Percentiles rank a stretch among this genome's conserved stretches.
These are phyloP conservation scores for Tautogolabrus adspersus DNA, from an alignment of 2,113 vertebrate species.

Conservation along the genomic window DNA sequence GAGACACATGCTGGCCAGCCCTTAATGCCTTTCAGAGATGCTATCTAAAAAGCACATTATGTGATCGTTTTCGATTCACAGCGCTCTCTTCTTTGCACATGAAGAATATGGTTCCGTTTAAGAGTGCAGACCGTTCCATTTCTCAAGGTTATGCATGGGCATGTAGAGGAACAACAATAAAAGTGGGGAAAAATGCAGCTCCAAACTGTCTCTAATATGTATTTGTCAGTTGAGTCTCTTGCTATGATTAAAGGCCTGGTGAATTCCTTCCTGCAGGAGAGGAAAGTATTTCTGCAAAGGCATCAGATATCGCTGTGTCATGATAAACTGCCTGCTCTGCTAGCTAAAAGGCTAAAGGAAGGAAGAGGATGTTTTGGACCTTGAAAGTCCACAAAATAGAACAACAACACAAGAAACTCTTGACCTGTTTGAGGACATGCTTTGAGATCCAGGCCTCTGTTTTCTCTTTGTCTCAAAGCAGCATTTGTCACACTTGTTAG, in stretches of 20 bases:
- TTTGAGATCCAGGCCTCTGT: constrained; percentile 24
- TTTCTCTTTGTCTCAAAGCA: constrained; percentile 38
- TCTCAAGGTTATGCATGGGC: constrained; percentile 81
- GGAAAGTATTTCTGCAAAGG: constrained; percentile 83
- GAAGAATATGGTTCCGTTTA: constrained; percentile 81
- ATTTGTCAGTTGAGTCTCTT: constrained; percentile 80
- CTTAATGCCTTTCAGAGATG: constrained; percentile 80
- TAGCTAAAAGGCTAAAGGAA: constrained; percentile 71
- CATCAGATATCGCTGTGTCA: constrained; percentile 83
- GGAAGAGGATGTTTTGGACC: constrained; percentile 76
- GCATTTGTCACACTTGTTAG: constrained; percentile 30
- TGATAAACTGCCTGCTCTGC: constrained; percentile 78
- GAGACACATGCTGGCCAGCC: constrained; percentile 74
- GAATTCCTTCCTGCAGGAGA: constrained; percentile 79
- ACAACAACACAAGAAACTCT: constrained; percentile 69
- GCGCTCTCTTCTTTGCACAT: constrained; percentile 67
- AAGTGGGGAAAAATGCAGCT: constrained; percentile 71
- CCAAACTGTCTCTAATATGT: constrained; percentile 77
- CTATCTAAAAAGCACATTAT: constrained; percentile 80
- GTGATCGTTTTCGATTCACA: constrained; percentile 77
- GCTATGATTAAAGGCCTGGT: constrained; percentile 81
- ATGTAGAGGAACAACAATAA: constrained; percentile 79
- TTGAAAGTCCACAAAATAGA: constrained; percentile 73
- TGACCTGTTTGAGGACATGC: constrained; percentile 54
- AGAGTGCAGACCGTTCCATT: constrained; percentile 69